These are phyloP conservation scores for Ammodytes dubius DNA, from an alignment of 2,113 vertebrate species.

Conservation along the genomic window DNA sequence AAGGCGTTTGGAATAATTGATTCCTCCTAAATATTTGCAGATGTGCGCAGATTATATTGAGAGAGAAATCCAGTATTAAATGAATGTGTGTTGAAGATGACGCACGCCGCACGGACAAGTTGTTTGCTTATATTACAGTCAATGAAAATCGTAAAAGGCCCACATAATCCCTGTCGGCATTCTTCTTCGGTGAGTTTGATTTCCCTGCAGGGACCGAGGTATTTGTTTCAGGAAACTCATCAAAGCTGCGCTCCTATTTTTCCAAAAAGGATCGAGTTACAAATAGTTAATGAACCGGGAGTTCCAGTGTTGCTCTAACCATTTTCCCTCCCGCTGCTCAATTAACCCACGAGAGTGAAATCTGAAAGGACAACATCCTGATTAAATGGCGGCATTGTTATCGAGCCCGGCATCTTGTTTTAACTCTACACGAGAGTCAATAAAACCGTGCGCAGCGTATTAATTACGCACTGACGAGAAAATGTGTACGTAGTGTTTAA, in stretches of 20 bases:
- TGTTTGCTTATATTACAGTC: conserved; percentile 24
- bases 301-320: conserved; percentile 31
- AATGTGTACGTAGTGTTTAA: not conserved
- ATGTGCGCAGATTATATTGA: conserved; percentile 16
- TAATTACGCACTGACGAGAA: conserved; percentile 3
- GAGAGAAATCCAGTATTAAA: not conserved
- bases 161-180: not conserved
- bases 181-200: conserved; percentile 37
- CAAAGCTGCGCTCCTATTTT: conserved; percentile 30
- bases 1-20: conserved; percentile 37
- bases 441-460: conserved; percentile 8
- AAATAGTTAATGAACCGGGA: conserved; percentile 47
- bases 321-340: not conserved
- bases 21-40: conserved; percentile 43
- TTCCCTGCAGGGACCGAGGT: conserved; percentile 40
- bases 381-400: conserved; percentile 31
- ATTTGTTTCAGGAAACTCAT: conserved; percentile 49
- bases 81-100: conserved; percentile 20
- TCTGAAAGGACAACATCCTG: conserved; percentile 50
- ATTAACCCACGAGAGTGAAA: conserved; percentile 11
- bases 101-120: not conserved
- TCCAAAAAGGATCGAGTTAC: conserved; percentile 27
- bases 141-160: not conserved
- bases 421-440: not conserved
- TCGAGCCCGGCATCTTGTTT: conserved; percentile 22